Base-by-base conservation (phyloP, 2,113 vertebrate species). In the Eubucco bourcierii region DNA sequence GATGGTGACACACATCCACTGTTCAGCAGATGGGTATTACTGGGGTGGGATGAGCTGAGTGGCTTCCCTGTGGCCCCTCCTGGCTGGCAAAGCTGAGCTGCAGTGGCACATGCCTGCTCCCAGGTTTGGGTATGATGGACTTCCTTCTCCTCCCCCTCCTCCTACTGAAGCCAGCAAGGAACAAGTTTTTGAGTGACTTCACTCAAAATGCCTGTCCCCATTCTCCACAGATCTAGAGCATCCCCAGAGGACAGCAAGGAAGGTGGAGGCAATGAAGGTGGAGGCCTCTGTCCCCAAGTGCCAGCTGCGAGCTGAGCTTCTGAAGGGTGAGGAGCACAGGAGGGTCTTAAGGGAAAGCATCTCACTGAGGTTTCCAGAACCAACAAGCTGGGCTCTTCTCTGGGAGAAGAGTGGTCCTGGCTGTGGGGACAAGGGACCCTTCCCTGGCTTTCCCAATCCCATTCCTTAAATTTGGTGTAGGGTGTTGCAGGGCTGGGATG, bases 141-240 rank as follows among this genome's bases (percentile, higher is more conserved):
- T 67, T 80, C 4, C 11, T 93, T 23, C 8, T 66, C 29, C 41
- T 60, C 37, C 28, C 37, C 50, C 18, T 77, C 7, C 27, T 64
- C 25, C 9, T 24, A 33, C 23, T 6, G 3, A 82, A 84, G 34
- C 25, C 14, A 25, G 7, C 52, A 50, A 55, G 39, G 27, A 56
- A 59, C 4, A 61, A 34, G 11, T 12, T 64, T 78, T 63, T 55
- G 63, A 27, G 46, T 59, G 31, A 2, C 18, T 39, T 52, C 31
- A 19, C 63, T 72, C 33, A 61, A 20, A 67, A 52, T 34, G 4
- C n/a, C 44, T 67, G 8, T 87, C n/a, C 41, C 37, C 16, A 44
- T 77, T 15, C 46, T 94, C n/a, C 91, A 58, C 94, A 98, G 98
- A 73, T 16, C 97, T 88, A 0, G 29, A 6, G 29, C 65, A 79